Percentiles rank a stretch among this genome's conserved stretches.
phyloP scores from a whole-genome alignment of 2,113 vertebrate genomes.

The Bubo blakistoni region DNA sequence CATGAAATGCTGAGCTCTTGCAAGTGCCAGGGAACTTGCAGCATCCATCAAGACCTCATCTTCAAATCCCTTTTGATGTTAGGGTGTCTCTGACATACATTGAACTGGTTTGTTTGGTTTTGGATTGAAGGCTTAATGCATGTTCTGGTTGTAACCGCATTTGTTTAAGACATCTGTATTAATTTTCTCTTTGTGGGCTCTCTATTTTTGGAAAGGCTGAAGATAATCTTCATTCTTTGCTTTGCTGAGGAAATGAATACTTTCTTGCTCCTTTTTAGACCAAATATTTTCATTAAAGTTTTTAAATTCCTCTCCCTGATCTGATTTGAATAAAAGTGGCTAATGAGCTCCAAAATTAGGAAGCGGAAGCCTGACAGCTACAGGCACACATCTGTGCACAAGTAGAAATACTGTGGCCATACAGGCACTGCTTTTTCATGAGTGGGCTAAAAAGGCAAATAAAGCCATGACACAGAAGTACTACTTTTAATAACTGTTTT shows the following conservation, averaged over 20 bases:
- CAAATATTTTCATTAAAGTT: neutral
- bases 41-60: neutral
- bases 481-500: neutral
- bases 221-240: neutral
- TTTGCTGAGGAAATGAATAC: neutral
- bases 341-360: neutral
- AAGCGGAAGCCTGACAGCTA: neutral
- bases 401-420: neutral
- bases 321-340: neutral
- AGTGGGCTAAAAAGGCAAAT: neutral
- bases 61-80: neutral
- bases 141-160: neutral
- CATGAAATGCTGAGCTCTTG: neutral
- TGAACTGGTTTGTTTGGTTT: neutral
- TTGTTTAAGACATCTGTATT: neutral
- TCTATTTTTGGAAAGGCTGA: neutral
- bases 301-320: neutral
- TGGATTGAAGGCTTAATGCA: neutral
- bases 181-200: neutral
- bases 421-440: neutral
- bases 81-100: fast-evolving
- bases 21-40: neutral
- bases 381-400: neutral
- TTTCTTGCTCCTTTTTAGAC: neutral
- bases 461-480: neutral